A percentile compares a stretch with the other conserved stretches of the same genome.
These are phyloP conservation scores for Cichlasoma orientale DNA, from an alignment of 2,797 vertebrate genomes.

Conservation along the genomic window DNA sequence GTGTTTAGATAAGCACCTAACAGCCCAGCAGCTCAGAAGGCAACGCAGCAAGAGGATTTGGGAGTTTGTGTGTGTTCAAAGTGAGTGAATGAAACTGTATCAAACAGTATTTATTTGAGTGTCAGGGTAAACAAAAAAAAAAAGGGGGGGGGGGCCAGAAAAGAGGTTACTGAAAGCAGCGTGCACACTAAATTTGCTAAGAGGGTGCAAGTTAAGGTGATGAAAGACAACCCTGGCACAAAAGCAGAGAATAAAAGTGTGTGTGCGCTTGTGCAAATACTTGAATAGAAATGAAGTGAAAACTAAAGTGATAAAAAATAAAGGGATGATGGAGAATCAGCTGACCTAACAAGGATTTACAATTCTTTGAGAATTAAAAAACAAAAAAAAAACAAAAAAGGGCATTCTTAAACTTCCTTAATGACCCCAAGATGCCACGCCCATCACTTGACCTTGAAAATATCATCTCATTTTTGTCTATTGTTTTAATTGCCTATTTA, in stretches of 20 bases:
- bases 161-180: not conserved
- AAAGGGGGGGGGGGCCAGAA: too few relatives aligned
- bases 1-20: conserved; percentile 11
- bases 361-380: not conserved
- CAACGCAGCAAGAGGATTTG: not conserved
- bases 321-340: conserved; percentile 15
- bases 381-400: not conserved
- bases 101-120: not conserved
- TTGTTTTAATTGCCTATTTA: not conserved
- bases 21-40: conserved; percentile 2
- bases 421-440: not conserved
- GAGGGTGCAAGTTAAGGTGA: not conserved
- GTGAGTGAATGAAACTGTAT: not conserved
- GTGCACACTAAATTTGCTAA: not conserved
- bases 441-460: not conserved
- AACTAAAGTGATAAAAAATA: conserved; percentile 32
- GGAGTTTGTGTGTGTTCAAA: not conserved
- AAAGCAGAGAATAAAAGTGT: not conserved
- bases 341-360: conserved; percentile 20
- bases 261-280: not conserved
- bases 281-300: conserved; percentile 36
- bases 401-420: not conserved
- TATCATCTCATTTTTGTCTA: not conserved
- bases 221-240: not conserved
- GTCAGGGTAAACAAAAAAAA: not conserved